phyloP scores from a whole-genome alignment of 2,888 invertebrate genomes.

The Anagyrus pseudococci region DNA sequence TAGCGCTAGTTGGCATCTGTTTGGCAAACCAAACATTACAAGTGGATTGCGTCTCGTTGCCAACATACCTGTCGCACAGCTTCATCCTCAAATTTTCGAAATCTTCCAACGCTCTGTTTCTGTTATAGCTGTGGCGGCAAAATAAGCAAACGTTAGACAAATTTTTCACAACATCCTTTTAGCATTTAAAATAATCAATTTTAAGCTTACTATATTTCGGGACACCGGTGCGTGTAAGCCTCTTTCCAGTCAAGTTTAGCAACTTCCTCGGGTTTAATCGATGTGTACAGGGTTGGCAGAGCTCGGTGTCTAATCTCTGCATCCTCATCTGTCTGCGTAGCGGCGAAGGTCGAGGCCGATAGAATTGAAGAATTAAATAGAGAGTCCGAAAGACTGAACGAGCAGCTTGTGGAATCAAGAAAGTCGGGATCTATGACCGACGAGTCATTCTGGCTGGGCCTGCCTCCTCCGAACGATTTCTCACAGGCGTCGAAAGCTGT shows the following conservation, averaged over 20 bases:
- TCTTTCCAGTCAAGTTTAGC: constrained; percentile 67
- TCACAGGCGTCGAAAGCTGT: constrained; percentile 54
- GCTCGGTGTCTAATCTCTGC: constrained; percentile 24
- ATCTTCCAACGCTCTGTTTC: constrained; percentile 73
- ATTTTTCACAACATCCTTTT: constrained; percentile 1
- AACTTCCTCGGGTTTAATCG: constrained; percentile 56
- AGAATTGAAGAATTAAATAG: constrained; percentile 36
- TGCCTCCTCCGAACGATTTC: no score
- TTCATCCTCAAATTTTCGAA: constrained; percentile 72
- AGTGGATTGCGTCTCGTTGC: constrained; percentile 76
- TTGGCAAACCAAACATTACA: constrained; percentile 68
- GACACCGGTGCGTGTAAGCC: constrained; percentile 68
- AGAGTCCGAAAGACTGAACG: constrained; percentile 25
- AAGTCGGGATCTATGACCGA: constrained; percentile 15
- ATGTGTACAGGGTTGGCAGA: constrained; percentile 55
- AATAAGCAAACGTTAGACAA: not conserved
- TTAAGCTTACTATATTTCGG: constrained; percentile 75
- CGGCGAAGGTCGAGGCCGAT: constrained; percentile 28
- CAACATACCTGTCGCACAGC: constrained; percentile 75
- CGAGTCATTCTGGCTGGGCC: constrained; percentile 33
- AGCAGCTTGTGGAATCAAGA: constrained; percentile 22
- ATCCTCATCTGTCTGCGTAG: constrained; percentile 19
- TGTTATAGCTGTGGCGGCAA: constrained; percentile 71
- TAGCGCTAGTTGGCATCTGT: constrained; percentile 70
- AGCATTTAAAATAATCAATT: not conserved